Conservation (phyloP, 2,888 invertebrate species). For the Lasioglossum morio region DNA sequence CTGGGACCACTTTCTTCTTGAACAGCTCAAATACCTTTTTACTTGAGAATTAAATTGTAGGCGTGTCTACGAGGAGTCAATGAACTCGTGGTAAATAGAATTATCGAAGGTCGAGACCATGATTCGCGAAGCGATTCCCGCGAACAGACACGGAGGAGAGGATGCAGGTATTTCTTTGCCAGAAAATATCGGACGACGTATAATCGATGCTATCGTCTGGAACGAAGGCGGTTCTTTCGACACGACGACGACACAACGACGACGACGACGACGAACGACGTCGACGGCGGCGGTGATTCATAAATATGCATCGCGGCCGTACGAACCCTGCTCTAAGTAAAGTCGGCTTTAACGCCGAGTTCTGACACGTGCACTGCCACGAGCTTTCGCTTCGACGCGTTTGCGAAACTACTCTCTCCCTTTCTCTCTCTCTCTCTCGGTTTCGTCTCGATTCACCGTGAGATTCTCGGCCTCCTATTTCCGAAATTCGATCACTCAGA, state of each 20-base stretch:
- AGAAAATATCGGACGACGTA: constrained; percentile 62
- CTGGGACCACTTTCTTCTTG: no score
- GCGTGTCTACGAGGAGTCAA: background rate
- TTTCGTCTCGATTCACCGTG: constrained; percentile 11
- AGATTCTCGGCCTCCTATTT: background rate
- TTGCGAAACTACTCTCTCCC: constrained; percentile 30
- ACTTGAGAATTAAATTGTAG: background rate
- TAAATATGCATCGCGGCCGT: constrained; percentile 75
- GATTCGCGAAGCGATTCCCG: background rate
- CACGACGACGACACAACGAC: constrained; percentile 43
- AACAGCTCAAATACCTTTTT: background rate
- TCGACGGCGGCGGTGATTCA: constrained; percentile 64
- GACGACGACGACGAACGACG: constrained; percentile 52
- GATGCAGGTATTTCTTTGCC: constrained; percentile 45
- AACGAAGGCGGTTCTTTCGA: constrained; percentile 68
- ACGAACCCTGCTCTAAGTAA: constrained; percentile 65
- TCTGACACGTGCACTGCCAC: constrained; percentile 48
- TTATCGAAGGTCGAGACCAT: background rate
- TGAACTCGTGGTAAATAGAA: background rate
- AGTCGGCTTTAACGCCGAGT: constrained; percentile 63
- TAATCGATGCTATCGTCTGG: constrained; percentile 75
- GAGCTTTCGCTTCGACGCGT: constrained; percentile 47
- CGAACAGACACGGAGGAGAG: no score
- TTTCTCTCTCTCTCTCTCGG: background rate
- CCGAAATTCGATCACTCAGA: background rate